These are phyloP conservation scores for Apis cerana DNA, from an alignment of 1,140 invertebrate species.

Conservation along the genomic window DNA sequence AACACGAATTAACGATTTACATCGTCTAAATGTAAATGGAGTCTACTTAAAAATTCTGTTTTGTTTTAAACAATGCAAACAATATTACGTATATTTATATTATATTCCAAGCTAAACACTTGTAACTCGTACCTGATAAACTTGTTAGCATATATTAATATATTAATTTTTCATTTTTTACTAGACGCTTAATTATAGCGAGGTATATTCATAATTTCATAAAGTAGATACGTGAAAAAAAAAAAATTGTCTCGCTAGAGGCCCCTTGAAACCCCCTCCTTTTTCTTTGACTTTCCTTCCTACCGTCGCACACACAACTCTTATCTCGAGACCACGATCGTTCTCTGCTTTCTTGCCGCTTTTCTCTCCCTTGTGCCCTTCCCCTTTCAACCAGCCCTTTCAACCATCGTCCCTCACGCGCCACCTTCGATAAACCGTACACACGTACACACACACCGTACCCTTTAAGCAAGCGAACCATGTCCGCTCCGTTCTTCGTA, in stretches of 20 bases:
- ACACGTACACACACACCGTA: background rate
- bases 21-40: too few species aligned
- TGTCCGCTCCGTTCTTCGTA: slow-evolving; percentile 16
- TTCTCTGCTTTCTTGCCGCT: slow-evolving; percentile 32
- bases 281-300: slow-evolving; percentile 25
- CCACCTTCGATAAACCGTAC: slow-evolving; percentile 41
- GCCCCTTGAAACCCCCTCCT: slow-evolving; percentile 17
- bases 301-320: background rate
- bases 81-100: too few species aligned
- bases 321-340: slow-evolving; percentile 53
- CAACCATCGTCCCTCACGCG: slow-evolving; percentile 37
- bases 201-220: too few species aligned
- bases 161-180: background rate
- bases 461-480: slow-evolving; percentile 10
- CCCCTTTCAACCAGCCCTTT: background rate
- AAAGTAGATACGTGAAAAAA: too few species aligned
- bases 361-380: background rate
- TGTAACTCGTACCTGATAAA: too few species aligned
- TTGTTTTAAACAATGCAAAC: too few species aligned
- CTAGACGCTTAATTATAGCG: too few species aligned
- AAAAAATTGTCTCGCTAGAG: too few species aligned
- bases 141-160: too few species aligned
- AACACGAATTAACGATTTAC: too few species aligned
- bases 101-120: too few species aligned
- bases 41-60: too few species aligned